Evolutionary conservation across 2,888 invertebrate genomes (phyloP).

Genomic region (Oscheius onirici): DNA sequence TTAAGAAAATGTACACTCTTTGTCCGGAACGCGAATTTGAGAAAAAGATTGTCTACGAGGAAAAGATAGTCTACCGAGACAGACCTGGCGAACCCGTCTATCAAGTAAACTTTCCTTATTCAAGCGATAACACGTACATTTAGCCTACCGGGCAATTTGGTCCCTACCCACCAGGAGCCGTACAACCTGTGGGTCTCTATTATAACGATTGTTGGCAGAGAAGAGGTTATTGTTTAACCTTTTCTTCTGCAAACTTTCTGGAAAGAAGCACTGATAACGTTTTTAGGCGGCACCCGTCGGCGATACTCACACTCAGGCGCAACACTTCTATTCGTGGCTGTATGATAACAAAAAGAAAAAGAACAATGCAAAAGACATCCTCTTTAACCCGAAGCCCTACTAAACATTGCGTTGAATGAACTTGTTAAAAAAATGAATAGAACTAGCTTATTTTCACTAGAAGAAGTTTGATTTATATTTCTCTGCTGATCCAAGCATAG

Average conservation of each 20-base stretch:
- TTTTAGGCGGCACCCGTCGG: slow-evolving; percentile 30
- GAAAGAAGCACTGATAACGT: not conserved
- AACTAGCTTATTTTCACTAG: too few relatives aligned
- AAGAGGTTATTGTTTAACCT: slow-evolving; percentile 18
- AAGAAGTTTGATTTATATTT: too few relatives aligned
- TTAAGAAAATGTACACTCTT: slow-evolving; percentile 43
- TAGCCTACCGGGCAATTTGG: too few relatives aligned
- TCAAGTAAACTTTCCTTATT: not conserved
- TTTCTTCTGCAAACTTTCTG: not conserved
- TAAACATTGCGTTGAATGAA: slow-evolving; percentile 6
- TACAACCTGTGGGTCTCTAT: slow-evolving; percentile 24
- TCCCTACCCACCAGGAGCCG: too few relatives aligned
- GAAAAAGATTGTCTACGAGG: slow-evolving; percentile 32
- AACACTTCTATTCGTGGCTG: slow-evolving; percentile 50
- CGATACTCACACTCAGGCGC: slow-evolving; percentile 42
- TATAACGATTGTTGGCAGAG: not conserved
- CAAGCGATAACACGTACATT: too few relatives aligned
- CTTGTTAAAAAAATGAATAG: not conserved
- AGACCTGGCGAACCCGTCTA: slow-evolving; percentile 3
- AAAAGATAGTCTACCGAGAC: slow-evolving; percentile 24
- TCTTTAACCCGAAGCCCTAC: slow-evolving; percentile 29
- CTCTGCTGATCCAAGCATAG: too few relatives aligned
- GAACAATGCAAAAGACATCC: slow-evolving; percentile 6
- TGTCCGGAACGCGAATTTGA: slow-evolving; percentile 41
- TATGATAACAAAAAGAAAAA: slow-evolving; percentile 25